These are phyloP conservation scores for Cercocebus atys DNA, from an alignment of 2,113 vertebrate genomes.

Conservation along the genomic window DNA sequence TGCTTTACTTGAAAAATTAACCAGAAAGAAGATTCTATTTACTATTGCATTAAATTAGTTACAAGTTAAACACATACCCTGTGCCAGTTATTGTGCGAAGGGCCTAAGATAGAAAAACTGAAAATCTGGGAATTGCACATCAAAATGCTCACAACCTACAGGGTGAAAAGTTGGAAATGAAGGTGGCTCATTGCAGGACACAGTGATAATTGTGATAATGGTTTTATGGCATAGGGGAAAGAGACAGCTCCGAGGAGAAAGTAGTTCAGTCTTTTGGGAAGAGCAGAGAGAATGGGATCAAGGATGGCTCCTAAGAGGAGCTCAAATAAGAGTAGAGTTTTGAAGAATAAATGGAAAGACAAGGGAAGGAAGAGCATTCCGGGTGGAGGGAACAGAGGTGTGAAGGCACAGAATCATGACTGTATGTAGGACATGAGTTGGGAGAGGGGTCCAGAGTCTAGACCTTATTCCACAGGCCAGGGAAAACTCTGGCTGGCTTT, in stretches of 20 bases:
- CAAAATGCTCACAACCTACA: neutral
- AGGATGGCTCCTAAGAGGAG: neutral
- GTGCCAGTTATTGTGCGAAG: neutral
- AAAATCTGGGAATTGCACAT: neutral
- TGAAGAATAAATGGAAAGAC: neutral
- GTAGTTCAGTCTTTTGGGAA: neutral
- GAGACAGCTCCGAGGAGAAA: neutral
- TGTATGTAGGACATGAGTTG: neutral
- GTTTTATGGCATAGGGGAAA: neutral
- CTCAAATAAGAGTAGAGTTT: neutral
- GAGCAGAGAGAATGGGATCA: neutral
- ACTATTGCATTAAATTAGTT: neutral
- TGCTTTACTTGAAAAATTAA: constrained; percentile 3
- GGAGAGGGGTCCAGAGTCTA: neutral
- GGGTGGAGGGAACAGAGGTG: neutral
- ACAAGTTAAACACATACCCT: neutral
- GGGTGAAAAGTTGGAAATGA: neutral
- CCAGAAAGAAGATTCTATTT: neutral
- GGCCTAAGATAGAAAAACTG: neutral
- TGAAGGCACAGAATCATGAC: neutral
- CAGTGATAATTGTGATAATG: neutral
- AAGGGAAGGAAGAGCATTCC: neutral
- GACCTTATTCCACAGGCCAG: neutral
- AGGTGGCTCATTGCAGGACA: neutral
- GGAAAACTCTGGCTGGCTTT: neutral